Evolutionary conservation across 2,888 invertebrate genomes (phyloP), one percentile per base, ranked within the genome.

Genomic region (Phasia obesa): DNA sequence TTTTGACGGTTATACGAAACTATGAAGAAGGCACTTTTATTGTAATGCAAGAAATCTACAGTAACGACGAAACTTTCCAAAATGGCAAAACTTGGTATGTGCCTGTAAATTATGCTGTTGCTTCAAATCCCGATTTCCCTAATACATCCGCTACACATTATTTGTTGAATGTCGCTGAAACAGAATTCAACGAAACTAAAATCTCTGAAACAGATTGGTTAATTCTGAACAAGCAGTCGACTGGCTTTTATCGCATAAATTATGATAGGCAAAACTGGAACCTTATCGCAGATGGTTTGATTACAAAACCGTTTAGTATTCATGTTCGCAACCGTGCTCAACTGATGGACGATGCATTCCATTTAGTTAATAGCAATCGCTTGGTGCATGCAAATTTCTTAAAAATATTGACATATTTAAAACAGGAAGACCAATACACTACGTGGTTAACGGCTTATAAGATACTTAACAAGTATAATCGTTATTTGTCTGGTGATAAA

Each of bases 341-440:
- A 88, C 92, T 98, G 55, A 92, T 99, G 15, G 96, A 97, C 85
- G 98, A 99, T 89, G 94, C 96, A 0, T 93, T n/a, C n/a, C n/a
- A n/a, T n/a, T n/a, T n/a, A n/a, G n/a, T n/a, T n/a, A n/a, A n/a
- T n/a, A n/a, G n/a, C 7, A 85, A 84, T 0, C 87, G 87, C 1
- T 74, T 89, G 31, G 59, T 85, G 3, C 88, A 90, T 55, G 64
- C 80, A 3, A 86, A 85, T 4, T 76, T 90, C 5, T 78, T 91
- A 21, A 76, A 86, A 7, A 83, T 91, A 83, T 75, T 90, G 59
- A 86, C 86, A 19, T 91, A 90, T 70, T 80, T 91, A 57, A 86
- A 87, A 3, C 85, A 86, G 15, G 91, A 91, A 84, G 87, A 87
- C 57, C 87, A 90, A 67, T 91, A 90, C 78, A 88, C 91, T 3